Conservation (phyloP, 1,140 invertebrate species). For the Aphaenogaster ashmeadi region DNA sequence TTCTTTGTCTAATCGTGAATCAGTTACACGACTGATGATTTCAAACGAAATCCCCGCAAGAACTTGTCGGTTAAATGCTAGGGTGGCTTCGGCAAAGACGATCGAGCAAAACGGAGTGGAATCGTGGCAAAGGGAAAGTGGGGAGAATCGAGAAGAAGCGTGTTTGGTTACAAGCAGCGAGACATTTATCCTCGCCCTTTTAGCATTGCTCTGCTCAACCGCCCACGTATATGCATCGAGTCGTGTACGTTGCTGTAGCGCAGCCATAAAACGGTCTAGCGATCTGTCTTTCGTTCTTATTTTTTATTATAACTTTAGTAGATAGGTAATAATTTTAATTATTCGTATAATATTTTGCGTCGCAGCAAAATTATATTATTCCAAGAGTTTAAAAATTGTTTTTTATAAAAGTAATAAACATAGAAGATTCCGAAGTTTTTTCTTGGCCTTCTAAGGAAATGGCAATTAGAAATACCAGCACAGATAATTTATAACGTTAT, state of each 20-base stretch:
- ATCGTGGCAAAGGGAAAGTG: neutral
- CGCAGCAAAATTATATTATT: neutral
- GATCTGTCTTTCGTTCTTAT: neutral
- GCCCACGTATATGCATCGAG: constrained; percentile 38
- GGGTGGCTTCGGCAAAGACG: neutral
- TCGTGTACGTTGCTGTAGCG: constrained; percentile 17
- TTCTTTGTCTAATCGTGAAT: constrained; percentile 8
- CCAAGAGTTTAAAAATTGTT: neutral
- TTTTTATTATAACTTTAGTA: neutral
- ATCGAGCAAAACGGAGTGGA: constrained; percentile 10
- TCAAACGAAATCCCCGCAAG: neutral
- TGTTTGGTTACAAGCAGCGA: constrained; percentile 74
- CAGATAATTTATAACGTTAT: neutral
- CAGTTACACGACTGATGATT: neutral
- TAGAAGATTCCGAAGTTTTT: neutral
- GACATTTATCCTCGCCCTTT: constrained; percentile 76
- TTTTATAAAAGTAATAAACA: constrained; percentile 2
- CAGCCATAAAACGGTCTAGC: neutral
- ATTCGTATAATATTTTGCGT: neutral
- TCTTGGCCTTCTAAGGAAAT: neutral
- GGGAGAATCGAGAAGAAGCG: constrained; percentile 59
- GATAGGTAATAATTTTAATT: constrained; percentile 9
- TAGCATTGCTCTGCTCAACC: constrained; percentile 67
- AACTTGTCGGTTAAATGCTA: constrained; percentile 11
- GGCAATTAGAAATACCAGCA: neutral